Base-by-base conservation (phyloP, 1,140 invertebrate genomes). In the Agraylea sexmaculata region DNA sequence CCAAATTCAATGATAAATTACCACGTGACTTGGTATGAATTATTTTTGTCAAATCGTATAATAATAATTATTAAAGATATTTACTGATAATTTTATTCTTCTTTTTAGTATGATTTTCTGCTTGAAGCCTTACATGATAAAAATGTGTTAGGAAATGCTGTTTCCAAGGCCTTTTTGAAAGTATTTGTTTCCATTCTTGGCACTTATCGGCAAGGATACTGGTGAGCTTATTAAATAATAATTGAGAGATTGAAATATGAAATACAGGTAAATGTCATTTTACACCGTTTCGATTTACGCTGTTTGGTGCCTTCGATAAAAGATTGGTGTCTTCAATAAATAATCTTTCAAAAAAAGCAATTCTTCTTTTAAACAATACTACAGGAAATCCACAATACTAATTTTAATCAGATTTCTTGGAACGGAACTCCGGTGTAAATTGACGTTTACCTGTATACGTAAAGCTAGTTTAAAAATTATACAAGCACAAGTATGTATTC, bases 131-230 rank as follows among this genome's bases (percentile, higher is more conserved):
- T 46, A n/a, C 23, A 43, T n/a, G 20, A 21, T 17, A 27, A 21
- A 13, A 15, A 40, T 27, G 5, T 29, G 29, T 23, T 38, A 22
- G 37, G 40, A 12, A 42, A 48, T 28, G 17, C 34, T 1, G 16
- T 48, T 4, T 10, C 46, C 11, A 36, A 42, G 34, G 46, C 34
- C 11, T 48, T 48, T 34, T 32, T 48, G 7, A n/a, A 35, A 17
- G 27, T 35, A 18, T 34, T 48, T 33, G 42, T 42, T 13, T 30
- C 41, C 30, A 29, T 48, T 6, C 21, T 48, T n/a, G 42, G 38
- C 1, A 38, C 37, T 17, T 31, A 41, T 28, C 33, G 37, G 19
- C 32, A 20, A 16, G 42, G 42, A n/a, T 29, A 41, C 4, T 35
- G 21, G 46, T 48, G 19, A 15, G 23, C 34, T 13, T n/a, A n/a